Base-by-base conservation (phyloP, 2,888 invertebrate species). In the Luffia ferchaultella region DNA sequence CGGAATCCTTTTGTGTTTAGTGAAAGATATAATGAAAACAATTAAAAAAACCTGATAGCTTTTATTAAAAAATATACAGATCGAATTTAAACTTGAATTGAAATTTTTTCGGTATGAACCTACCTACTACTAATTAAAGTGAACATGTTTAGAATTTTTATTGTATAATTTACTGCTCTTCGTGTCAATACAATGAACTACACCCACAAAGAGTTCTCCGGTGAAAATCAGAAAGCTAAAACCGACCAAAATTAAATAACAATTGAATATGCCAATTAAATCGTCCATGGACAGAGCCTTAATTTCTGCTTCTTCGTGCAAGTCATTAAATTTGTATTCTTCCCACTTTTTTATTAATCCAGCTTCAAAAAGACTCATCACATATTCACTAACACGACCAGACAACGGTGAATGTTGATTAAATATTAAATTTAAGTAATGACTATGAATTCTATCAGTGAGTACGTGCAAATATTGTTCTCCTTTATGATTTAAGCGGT, bases 271-370 rank as follows among this genome's bases (percentile, higher is more conserved):
- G 19, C 71, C 73, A 41, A 60, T 60, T 3, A 79, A 60, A 49
- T 78, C 75, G 1, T 64, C 57, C 60, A 79, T 63, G 2, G 61
- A 60, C 12, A 83, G 53, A 0, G 76, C 58, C 55, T 73, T 76
- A 2, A 70, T 55, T 0, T 64, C 62, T 1, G 65, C 64, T 42
- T 79, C 82, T 42, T 71, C 70, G 57, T 74, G 80, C 42, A 78
- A 69, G 42, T 70, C 67, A 9, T 64, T 65, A 53, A 62, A 78
- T 50, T 69, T 68, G 49, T 74, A 78, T 47, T 76, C 65, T 55
- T 80, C 78, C 84, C 84, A 85, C 64, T 83, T 78, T 16, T 57
- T 66, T 44, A 85, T 60, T 9, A 85, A 60, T 0, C 85, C 85
- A 1, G 68, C 73, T 66, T 85, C 80, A 42, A 71, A 61, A 44